Percentiles rank a stretch among this genome's conserved stretches.
Conservation (phyloP, 1,140 invertebrate species). For the Onthophagus taurus region DNA sequence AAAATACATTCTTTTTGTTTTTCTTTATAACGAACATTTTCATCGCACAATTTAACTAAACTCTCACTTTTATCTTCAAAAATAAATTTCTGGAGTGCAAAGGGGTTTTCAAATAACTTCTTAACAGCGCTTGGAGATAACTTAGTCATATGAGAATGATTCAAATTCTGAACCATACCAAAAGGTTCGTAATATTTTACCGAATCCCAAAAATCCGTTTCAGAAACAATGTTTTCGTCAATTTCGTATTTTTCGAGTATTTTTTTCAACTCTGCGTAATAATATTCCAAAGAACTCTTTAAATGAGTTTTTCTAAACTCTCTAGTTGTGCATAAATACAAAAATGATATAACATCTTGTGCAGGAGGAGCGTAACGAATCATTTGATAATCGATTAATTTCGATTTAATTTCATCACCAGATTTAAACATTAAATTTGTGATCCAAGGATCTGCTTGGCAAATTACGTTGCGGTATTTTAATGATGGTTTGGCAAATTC, state of each 20-base stretch:
- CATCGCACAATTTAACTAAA: no score
- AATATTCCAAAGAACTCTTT: slow-evolving; percentile 21
- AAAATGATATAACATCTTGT: slow-evolving; percentile 38
- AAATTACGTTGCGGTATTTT: slow-evolving; percentile 9
- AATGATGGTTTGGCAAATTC: slow-evolving; percentile 10
- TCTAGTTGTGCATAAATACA: slow-evolving; percentile 33
- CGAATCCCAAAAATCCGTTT: background rate
- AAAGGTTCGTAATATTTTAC: slow-evolving; percentile 3
- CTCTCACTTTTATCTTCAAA: no score
- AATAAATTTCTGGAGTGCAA: no score
- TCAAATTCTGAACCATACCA: background rate
- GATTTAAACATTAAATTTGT: slow-evolving; percentile 43
- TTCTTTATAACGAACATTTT: no score
- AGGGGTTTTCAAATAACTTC: no score
- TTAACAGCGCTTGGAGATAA: no score
- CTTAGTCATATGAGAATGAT: background rate
- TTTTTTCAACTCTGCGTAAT: background rate
- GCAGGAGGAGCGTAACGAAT: slow-evolving; percentile 41
- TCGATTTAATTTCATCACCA: slow-evolving; percentile 28
- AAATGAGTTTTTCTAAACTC: slow-evolving; percentile 33
- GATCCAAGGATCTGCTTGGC: slow-evolving; percentile 42
- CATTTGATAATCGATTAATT: slow-evolving; percentile 44
- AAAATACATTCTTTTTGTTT: no score
- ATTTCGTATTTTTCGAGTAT: background rate
- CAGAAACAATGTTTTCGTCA: background rate